Evolutionary conservation across 2,888 invertebrate species (phyloP).

Genomic region (Phyllotreta cruciferae): DNA sequence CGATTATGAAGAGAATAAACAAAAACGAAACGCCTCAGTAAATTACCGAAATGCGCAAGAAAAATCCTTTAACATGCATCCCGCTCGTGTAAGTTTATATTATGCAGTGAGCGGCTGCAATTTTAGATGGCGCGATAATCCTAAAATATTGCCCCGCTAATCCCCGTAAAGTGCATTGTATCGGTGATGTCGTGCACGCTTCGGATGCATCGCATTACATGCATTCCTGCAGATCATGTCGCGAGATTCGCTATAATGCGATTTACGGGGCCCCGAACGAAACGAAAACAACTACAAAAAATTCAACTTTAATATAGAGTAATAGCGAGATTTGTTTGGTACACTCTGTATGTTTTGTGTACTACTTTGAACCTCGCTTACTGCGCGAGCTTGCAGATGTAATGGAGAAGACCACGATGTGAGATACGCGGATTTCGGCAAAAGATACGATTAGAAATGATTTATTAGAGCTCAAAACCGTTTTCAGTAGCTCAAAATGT

Average conservation of each 20-base stretch:
- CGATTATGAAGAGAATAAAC: too few species aligned
- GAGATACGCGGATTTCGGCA: too few species aligned
- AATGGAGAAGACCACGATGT: too few species aligned
- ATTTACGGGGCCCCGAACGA: conserved; percentile 1
- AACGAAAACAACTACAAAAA: background rate
- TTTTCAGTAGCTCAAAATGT: too few species aligned
- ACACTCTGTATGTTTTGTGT: too few species aligned
- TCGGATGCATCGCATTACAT: conserved; percentile 14
- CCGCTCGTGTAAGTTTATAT: conserved; percentile 17
- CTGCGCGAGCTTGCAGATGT: too few species aligned
- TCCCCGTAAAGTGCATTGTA: conserved; percentile 40
- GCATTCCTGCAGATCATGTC: conserved; percentile 14
- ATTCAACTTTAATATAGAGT: too few species aligned
- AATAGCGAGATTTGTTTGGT: too few species aligned
- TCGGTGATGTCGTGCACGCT: conserved; percentile 28
- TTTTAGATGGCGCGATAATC: conserved; percentile 41
- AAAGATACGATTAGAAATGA: too few species aligned
- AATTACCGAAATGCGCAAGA: conserved; percentile 10
- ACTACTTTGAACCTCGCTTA: too few species aligned
- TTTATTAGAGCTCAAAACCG: too few species aligned
- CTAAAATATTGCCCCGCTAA: conserved; percentile 41
- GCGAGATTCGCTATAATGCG: conserved; percentile 8
- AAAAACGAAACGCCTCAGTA: background rate
- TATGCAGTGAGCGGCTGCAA: conserved; percentile 21
- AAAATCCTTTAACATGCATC: conserved; percentile 9